phyloP scores from a whole-genome alignment of 2,113 vertebrate genomes.

The Cottus gobio region DNA sequence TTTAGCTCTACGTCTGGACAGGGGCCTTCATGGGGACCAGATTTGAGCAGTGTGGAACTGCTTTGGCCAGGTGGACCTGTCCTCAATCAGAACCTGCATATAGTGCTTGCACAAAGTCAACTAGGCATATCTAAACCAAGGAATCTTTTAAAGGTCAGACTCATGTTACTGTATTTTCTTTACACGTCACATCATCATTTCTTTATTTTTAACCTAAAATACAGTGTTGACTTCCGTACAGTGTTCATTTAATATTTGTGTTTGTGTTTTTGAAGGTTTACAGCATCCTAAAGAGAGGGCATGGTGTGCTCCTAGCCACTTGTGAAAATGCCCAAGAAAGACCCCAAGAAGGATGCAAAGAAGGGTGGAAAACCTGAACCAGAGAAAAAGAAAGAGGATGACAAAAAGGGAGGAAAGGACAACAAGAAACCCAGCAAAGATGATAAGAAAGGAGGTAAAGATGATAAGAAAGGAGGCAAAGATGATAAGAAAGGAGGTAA shows the following conservation, averaged over 20 bases:
- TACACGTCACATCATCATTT: background rate
- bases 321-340: slow-evolving; percentile 87
- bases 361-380: slow-evolving; percentile 77
- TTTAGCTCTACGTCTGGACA: slow-evolving; percentile 68
- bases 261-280: slow-evolving; percentile 73
- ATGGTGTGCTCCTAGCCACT: slow-evolving; percentile 76
- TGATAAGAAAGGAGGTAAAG: slow-evolving; percentile 70
- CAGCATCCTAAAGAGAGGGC: slow-evolving; percentile 37
- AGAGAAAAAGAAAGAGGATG: slow-evolving; percentile 78
- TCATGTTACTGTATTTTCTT: slow-evolving; percentile 10
- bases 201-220: slow-evolving; percentile 4
- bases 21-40: slow-evolving; percentile 75
- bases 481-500: slow-evolving; percentile 69
- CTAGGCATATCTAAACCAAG: slow-evolving; percentile 53
- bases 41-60: slow-evolving; percentile 47
- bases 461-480: too few relatives aligned
- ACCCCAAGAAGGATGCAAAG: slow-evolving; percentile 62
- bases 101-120: slow-evolving; percentile 32
- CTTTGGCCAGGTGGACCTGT: slow-evolving; percentile 65
- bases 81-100: slow-evolving; percentile 46
- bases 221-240: background rate
- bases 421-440: slow-evolving; percentile 74
- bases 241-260: slow-evolving; percentile 42
- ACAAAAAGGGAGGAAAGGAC: slow-evolving; percentile 77
- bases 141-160: slow-evolving; percentile 60